Percentiles rank a stretch among this genome's conserved stretches.
These are phyloP conservation scores for Papilio machaon DNA, from an alignment of 1,140 invertebrate species.

Conservation along the genomic window DNA sequence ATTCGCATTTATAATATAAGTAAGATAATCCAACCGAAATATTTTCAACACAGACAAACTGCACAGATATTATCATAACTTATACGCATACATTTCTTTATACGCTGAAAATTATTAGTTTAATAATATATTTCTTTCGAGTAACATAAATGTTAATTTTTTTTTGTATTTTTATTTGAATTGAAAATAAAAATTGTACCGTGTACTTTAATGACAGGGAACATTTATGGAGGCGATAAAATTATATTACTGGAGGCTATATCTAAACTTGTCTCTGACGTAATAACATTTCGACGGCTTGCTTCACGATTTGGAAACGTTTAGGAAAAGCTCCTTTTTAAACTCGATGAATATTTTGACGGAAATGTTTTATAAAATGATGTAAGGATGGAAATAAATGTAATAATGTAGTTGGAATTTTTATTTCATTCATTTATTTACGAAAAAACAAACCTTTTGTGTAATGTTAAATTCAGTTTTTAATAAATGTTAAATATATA, in stretches of 20 bases:
- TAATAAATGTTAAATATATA: neutral
- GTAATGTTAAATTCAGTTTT: neutral
- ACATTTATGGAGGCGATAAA: slow-evolving; percentile 20
- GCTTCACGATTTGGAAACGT: slow-evolving; percentile 4
- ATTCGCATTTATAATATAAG: neutral
- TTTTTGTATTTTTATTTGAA: neutral
- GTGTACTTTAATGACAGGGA: slow-evolving; percentile 6
- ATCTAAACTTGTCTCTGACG: slow-evolving; percentile 7
- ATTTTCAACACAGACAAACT: neutral
- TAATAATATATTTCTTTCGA: neutral
- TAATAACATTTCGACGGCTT: slow-evolving; percentile 17
- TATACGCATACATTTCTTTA: too few relatives aligned
- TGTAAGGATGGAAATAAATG: neutral
- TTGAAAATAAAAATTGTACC: slow-evolving; percentile 11
- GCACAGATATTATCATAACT: neutral
- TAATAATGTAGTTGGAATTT: neutral
- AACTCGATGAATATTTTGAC: neutral
- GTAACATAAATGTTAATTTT: neutral
- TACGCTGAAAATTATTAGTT: neutral
- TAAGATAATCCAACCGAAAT: too few relatives aligned
- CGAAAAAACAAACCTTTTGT: neutral
- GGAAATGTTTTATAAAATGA: neutral
- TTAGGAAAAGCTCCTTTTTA: slow-evolving; percentile 2
- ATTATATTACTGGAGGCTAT: slow-evolving; percentile 8
- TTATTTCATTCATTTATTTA: neutral